phyloP scores from a whole-genome alignment of 2,113 vertebrate genomes.

The Egretta garzetta region DNA sequence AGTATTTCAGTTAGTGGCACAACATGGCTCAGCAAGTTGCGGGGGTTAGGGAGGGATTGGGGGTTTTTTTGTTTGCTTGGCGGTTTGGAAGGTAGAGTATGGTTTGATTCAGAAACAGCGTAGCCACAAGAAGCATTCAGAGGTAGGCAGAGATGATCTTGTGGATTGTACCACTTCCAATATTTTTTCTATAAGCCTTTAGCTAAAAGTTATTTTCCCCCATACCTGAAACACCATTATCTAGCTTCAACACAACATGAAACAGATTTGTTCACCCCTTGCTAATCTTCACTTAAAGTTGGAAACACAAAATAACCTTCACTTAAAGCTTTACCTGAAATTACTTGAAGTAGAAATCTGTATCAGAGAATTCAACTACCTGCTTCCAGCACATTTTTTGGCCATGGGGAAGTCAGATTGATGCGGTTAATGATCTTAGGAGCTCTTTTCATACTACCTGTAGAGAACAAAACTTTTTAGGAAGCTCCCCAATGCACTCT shows the following conservation, averaged over 20 bases:
- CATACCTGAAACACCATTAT: background rate
- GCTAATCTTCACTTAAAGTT: background rate
- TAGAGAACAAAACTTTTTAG: background rate
- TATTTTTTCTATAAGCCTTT: background rate
- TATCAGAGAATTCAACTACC: background rate
- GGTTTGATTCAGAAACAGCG: background rate
- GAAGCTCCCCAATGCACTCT: background rate
- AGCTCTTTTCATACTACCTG: background rate
- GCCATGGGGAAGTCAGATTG: background rate
- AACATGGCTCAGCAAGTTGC: background rate
- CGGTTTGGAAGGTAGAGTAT: background rate
- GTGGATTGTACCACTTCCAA: background rate
- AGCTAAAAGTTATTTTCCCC: background rate
- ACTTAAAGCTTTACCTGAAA: background rate
- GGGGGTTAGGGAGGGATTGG: too few relatives aligned
- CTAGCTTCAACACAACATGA: background rate
- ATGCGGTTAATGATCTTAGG: background rate
- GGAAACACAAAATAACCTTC: background rate
- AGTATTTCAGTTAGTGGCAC: background rate
- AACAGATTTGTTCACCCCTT: background rate
- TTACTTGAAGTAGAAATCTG: background rate
- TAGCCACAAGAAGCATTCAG: background rate
- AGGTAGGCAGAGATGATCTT: background rate
- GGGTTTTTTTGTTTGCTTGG: background rate
- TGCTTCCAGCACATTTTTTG: background rate